Evolutionary conservation across 2,888 invertebrate species (phyloP), one percentile per base, ranked within the genome.

Genomic region (Ariolimax columbianus): DNA sequence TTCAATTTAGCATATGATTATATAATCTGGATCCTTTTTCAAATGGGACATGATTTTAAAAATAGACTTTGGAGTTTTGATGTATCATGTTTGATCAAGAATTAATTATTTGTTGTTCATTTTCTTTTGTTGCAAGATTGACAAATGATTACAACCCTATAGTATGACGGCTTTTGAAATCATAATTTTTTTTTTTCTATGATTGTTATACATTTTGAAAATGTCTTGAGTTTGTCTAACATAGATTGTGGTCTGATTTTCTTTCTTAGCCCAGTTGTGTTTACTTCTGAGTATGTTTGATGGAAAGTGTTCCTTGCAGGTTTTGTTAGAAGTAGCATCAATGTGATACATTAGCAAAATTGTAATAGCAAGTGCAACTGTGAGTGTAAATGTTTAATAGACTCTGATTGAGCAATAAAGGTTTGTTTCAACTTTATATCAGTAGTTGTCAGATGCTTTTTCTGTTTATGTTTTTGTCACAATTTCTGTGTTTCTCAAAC

Each of bases 381-480:
- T 75, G 82, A 47, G 73, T 82, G 73, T 73, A 70, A 38, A 70
- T 73, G 72, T 82, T 38, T 43, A 43, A 43, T 43, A 40, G 43
- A 72, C 43, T 33, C 17, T 75, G 47, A 43, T 30, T 75, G 19
- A 75, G 30, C 23, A 63, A 63, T 63, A 63, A 63, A 63, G n/a
- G 59, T 63, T 63, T 63, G n/a, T n/a, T 36, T 43, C 63, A 47
- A 9, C 9, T 51, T 70, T 66, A 0, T 66, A 2, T n/a, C 30
- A 63, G 3, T 2, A 33, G 33, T 33, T 66, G 3, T 17, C n/a
- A n/a, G n/a, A n/a, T n/a, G n/a, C n/a, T n/a, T n/a, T n/a, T n/a
- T n/a, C n/a, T n/a, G n/a, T n/a, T n/a, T n/a, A n/a, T 4, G 26
- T 23, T 14, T 55, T 23, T 19, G 26, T 55, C 26, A 23, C 55